Base-by-base conservation (phyloP, 2,888 invertebrate genomes). In the Carterocephalus palaemon region DNA sequence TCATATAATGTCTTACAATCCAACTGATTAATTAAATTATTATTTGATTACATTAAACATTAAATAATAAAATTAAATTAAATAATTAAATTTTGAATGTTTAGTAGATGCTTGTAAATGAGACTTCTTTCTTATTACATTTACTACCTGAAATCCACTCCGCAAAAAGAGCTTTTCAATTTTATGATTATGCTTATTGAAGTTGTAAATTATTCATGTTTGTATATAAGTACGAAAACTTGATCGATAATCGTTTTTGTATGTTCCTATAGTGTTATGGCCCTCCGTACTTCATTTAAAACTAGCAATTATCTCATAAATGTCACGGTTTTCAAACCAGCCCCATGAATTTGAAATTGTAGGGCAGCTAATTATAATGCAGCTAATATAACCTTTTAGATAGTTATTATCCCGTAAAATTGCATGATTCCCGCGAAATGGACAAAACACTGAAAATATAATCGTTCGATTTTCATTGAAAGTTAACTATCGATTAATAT, bases 241-340 rank as follows among this genome's bases (percentile, higher is more conserved):
- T 20, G 42, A 42, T 3, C 15, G 15, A 22, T 20, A 19, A 34
- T 9, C 10, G 34, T 34, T 42, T 42, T 42, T 34, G 34, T 20
- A n/a, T 7, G 19, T 13, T 17, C 10, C 12, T 34, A 34, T 42
- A 34, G 26, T 42, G 9, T 43, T 15, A 36, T 36, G 43, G 28
- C 10, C n/a, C 29, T 43, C 33, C 26, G 26, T 29, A 20, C 38
- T 34, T 42, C 15, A 26, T 33, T 33, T 34, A 28, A 42, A 36
- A 15, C 8, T 8, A 16, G 23, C 9, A 20, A 20, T 42, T 26
- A 28, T 8, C 23, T 19, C 39, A 39, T 22, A n/a, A 29, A 39
- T 23, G 40, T 22, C 20, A 22, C 22, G 3, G 26, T 22, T 38
- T n/a, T 15, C 28, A 26, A 15, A 42, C 33, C 34, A 12, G 26